Conservation (phyloP, 2,888 invertebrate species). For the Ormia ochracea region DNA sequence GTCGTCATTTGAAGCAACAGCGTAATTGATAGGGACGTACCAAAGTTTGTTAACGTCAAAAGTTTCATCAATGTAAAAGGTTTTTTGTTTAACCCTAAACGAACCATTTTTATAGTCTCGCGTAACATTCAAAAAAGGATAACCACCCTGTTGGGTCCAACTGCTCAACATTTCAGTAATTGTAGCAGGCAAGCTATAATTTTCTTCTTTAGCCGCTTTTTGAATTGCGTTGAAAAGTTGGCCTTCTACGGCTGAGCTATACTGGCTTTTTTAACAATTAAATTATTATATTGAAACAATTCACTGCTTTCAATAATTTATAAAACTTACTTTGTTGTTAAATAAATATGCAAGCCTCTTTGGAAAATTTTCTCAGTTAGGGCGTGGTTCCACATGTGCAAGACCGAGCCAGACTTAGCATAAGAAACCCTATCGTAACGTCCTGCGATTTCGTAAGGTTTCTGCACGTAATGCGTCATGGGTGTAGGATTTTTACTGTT, state of each 20-base stretch:
- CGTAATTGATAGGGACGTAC: constrained; percentile 74
- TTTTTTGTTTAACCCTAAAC: constrained; percentile 78
- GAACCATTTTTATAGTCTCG: constrained; percentile 77
- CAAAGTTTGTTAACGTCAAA: constrained; percentile 63
- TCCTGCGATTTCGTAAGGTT: constrained; percentile 88
- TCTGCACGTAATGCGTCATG: constrained; percentile 86
- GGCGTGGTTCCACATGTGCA: constrained; percentile 73
- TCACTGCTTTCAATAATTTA: not conserved
- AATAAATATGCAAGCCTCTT: constrained; percentile 71
- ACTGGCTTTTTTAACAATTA: not conserved
- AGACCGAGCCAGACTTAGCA: constrained; percentile 87
- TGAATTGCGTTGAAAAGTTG: not conserved
- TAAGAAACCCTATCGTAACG: constrained; percentile 92
- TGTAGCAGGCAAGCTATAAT: not conserved
- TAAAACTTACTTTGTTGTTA: constrained; percentile 68
- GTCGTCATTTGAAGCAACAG: constrained; percentile 67
- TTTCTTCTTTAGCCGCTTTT: not conserved
- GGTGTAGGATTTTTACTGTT: constrained; percentile 85
- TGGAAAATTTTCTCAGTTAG: constrained; percentile 69
- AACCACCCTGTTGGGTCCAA: not conserved
- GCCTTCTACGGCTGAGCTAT: not conserved
- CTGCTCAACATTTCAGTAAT: not conserved
- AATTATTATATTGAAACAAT: not conserved
- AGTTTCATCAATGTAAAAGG: constrained; percentile 64
- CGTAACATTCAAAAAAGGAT: constrained; percentile 74